Base-by-base conservation (phyloP, 23 tunicate species). In the Styela plicata region DNA sequence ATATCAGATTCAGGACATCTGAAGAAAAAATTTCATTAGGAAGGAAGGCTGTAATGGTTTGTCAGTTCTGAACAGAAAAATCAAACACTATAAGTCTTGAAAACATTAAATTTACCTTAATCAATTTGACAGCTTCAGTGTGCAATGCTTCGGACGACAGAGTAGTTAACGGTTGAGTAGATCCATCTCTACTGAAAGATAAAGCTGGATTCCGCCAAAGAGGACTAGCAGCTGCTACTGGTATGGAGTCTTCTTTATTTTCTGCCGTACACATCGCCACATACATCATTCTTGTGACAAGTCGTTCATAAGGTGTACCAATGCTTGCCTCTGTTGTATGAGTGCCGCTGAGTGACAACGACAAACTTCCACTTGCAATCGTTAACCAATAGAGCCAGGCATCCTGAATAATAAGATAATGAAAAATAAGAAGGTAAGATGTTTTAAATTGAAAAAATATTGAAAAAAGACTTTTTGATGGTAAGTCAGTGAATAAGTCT, bases 121-220 rank as follows among this genome's bases (percentile, higher is more conserved):
- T 79, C 63, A 91, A 64, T 44, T 91, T 91, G 64, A 91, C 78
- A 27, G 97, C 97, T 86, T 91, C 97, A 5, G 87, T 83, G 67
- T 79, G 78, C 76, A 91, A 30, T 16, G 90, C 90, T 22, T 86
- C 73, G 28, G 97, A 83, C 20, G 90, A 71, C 52, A 86, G 82
- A 5, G 90, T 73, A 22, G 90, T 86, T 63, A 91, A 70, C 29
- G 90, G 86, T 70, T 85, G 87, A 32, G 85, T 34, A 33, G 74
- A 26, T 3, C 86, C 89, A 32, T 90, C 86, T 31, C 88, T 73
- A 28, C 74, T 69, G 70, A 78, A 83, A 34, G 87, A 82, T 32
- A 91, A 69, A 26, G 83, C 70, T 36, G 86, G 90, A 44, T 91
- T 78, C 23, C 85, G 74, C 97, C 97, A 91, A 10, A 91, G 28